Percentiles rank a stretch among this genome's conserved stretches.
phyloP scores from a whole-genome alignment of 92 coral and sea anemone genomes.

The Umimayanthus kanabou region DNA sequence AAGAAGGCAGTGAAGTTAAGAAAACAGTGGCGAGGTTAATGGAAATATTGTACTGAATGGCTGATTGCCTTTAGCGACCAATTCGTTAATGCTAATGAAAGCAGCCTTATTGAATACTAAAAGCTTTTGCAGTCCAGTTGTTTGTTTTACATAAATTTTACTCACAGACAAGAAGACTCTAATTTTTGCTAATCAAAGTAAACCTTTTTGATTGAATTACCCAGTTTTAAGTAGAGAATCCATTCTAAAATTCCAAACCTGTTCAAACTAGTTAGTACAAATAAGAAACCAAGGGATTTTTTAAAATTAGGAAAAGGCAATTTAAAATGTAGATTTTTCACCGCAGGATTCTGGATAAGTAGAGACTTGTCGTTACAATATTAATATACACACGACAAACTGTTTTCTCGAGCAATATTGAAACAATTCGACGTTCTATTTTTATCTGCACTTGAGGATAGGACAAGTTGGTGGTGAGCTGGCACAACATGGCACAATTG shows the following conservation, averaged over 20 bases:
- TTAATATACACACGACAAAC: neutral
- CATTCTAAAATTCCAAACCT: neutral
- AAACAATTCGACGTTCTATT: neutral
- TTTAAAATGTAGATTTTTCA: conserved; percentile 22
- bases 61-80: conserved; percentile 6
- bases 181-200: neutral
- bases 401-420: neutral
- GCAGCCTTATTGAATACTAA: conserved; percentile 21
- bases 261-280: neutral
- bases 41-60: neutral
- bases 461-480: no score
- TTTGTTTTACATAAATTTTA: conserved; percentile 11
- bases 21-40: neutral
- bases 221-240: neutral
- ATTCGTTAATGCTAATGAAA: conserved; percentile 30
- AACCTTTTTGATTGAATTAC: neutral
- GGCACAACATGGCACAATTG: neutral
- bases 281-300: neutral
- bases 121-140: conserved; percentile 12
- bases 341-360: conserved; percentile 13
- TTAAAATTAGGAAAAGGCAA: conserved; percentile 8
- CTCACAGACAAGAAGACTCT: neutral
- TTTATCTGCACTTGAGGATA: neutral
- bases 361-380: neutral
- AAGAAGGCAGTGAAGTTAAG: neutral